A percentile compares a stretch with the other conserved stretches of the same genome.
These are phyloP conservation scores for Acanthosoma haemorrhoidale DNA, from an alignment of 2,888 invertebrate genomes.

Conservation along the genomic window DNA sequence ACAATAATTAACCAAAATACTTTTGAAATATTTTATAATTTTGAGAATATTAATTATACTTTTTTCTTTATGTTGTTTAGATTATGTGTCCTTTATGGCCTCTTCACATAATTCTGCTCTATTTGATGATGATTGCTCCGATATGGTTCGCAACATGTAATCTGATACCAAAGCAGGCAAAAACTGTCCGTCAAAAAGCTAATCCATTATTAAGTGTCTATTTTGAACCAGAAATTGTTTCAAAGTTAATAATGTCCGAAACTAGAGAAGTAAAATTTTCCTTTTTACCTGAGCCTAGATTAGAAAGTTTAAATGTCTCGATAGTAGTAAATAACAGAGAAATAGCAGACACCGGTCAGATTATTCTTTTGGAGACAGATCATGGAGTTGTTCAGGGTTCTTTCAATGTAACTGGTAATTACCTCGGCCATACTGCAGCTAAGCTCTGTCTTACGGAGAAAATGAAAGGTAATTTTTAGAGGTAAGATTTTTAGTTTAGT, in stretches of 20 bases:
- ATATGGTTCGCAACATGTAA: constrained; percentile 39
- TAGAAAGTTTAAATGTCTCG: not conserved
- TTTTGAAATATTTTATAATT: no score
- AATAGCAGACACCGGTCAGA: not conserved
- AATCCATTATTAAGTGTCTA: not conserved
- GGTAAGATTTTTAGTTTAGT: not conserved
- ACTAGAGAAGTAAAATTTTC: constrained; percentile 8
- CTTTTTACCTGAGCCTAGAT: not conserved
- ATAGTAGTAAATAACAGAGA: not conserved
- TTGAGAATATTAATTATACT: not conserved
- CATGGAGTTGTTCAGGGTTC: constrained; percentile 6
- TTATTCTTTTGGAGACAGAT: not conserved
- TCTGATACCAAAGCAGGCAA: constrained; percentile 25
- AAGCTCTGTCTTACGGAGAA: constrained; percentile 35
- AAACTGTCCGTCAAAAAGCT: not conserved
- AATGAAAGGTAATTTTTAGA: not conserved
- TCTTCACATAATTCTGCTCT: constrained; percentile 54
- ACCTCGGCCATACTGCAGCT: constrained; percentile 49
- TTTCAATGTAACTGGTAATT: constrained; percentile 43
- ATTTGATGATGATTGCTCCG: constrained; percentile 50
- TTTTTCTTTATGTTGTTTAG: constrained; percentile 20
- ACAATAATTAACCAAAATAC: no score
- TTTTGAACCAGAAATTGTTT: not conserved
- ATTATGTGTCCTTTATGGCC: constrained; percentile 60
- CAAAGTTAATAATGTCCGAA: not conserved